Base-by-base conservation (phyloP, 2,797 vertebrate species). In the Etheostoma nigrum region DNA sequence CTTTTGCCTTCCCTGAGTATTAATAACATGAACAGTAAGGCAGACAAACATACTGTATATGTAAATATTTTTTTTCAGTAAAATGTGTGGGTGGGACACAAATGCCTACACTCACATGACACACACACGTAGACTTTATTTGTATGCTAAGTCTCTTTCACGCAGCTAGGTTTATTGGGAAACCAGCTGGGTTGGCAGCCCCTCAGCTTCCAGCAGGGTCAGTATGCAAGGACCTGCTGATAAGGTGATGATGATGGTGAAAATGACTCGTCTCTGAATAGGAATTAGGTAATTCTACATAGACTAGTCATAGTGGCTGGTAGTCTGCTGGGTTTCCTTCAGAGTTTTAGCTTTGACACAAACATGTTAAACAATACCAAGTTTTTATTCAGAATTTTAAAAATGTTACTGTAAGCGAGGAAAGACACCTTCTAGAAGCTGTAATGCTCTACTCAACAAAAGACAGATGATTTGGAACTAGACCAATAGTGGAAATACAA, bases 101-200 rank as follows among this genome's bases (percentile, higher is more conserved):
- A 55, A 78, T 30, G 53, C 49, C 57, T 12, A 40, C 36, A 40
- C 10, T 40, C 10, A 40, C 36, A 40, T 40, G 55, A 55, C 16
- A 27, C 2, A 27, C 53, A 48, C 30, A 30, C 30, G 73, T 40
- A 49, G 65, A 57, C 69, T 63, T 21, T 59, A 68, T 82, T 75
- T 88, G 83, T 83, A 65, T 63, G 72, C 49, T 87, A 79, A 84
- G 77, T 73, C 79, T 81, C 74, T 85, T 82, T 86, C 71, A 71
- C 74, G 67, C 77, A 71, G 72, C 48, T 16, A 47, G 54, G 57
- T 76, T 86, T 85, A 76, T 85, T 89, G 66, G 77, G 83, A 85
- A 91, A 86, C 19, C 11, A 23, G 7, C 57, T 19, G 51, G 49
- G 45, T 33, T 86, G 72, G 76, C 71, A 63, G 62, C 18, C 15